Conservation (phyloP, 2,113 vertebrate genomes). For the Chamaea fasciata region DNA sequence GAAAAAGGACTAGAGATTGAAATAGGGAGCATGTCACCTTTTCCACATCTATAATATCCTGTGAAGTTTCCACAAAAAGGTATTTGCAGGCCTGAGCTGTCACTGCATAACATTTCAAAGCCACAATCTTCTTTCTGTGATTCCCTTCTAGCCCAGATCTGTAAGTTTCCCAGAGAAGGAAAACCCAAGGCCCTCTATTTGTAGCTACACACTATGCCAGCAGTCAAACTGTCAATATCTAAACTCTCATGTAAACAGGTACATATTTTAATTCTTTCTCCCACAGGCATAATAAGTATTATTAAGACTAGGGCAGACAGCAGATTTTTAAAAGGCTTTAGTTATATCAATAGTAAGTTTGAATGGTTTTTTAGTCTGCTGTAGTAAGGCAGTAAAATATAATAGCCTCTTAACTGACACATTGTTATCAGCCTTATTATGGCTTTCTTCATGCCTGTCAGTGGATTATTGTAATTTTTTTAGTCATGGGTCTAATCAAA, state of each 20-base stretch:
- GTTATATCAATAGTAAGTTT: background rate
- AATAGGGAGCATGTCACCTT: background rate
- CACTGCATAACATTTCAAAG: background rate
- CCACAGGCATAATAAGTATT: background rate
- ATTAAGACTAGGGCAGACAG: background rate
- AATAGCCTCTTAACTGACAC: slow-evolving; percentile 57
- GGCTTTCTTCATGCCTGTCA: slow-evolving; percentile 67
- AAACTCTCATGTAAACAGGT: background rate
- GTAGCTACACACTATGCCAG: background rate
- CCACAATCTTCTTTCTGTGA: background rate
- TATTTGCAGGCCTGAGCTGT: background rate
- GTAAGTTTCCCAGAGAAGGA: background rate
- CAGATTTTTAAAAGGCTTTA: background rate
- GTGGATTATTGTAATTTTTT: slow-evolving; percentile 71
- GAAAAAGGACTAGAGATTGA: background rate
- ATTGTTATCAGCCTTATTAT: slow-evolving; percentile 59
- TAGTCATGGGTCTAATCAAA: slow-evolving; percentile 64
- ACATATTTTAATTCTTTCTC: background rate
- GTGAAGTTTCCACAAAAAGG: background rate
- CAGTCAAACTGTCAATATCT: background rate
- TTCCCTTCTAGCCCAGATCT: background rate
- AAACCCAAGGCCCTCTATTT: background rate
- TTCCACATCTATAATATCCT: background rate
- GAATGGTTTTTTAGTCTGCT: background rate
- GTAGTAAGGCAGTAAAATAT: slow-evolving; percentile 38